phyloP scores from a whole-genome alignment of 2,888 invertebrate species.

The Galeopsomyia nigrocyanea region DNA sequence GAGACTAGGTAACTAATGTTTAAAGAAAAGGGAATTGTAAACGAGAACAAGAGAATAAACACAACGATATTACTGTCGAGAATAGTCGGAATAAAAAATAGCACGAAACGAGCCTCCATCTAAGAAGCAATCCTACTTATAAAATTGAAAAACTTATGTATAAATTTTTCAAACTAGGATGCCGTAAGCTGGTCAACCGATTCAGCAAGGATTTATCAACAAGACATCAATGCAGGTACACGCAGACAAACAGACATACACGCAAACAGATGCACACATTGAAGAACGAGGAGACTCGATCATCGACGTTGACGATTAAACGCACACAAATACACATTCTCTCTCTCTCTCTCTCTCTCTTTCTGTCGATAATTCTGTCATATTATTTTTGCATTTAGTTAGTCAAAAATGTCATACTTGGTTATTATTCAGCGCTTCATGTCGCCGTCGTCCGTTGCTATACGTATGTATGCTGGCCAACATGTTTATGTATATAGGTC shows the following conservation, averaged over 20 bases:
- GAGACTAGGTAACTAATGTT: no score
- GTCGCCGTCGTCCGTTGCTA: background rate
- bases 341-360: slow-evolving; percentile 29
- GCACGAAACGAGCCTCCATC: no score
- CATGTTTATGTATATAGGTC: background rate
- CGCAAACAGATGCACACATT: slow-evolving; percentile 13
- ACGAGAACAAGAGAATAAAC: no score
- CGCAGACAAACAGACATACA: slow-evolving; percentile 5
- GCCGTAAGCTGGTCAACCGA: slow-evolving; percentile 23
- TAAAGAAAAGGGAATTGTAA: no score
- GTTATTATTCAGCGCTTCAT: slow-evolving; percentile 25
- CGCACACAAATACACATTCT: background rate
- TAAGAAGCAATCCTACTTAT: no score
- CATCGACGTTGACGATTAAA: slow-evolving; percentile 13
- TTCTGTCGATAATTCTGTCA: slow-evolving; percentile 19
- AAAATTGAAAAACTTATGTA: no score
- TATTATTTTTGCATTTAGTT: slow-evolving; percentile 13
- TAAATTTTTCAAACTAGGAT: no score
- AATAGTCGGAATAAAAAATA: no score
- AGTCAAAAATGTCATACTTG: slow-evolving; percentile 24
- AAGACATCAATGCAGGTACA: background rate
- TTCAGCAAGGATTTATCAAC: no score
- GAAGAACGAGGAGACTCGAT: slow-evolving; percentile 44
- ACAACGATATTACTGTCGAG: no score
- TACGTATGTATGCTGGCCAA: background rate